Evolutionary conservation across 2,113 vertebrate species (phyloP), one percentile per base, ranked within the genome.

Genomic region (Mystacornis crossleyi): DNA sequence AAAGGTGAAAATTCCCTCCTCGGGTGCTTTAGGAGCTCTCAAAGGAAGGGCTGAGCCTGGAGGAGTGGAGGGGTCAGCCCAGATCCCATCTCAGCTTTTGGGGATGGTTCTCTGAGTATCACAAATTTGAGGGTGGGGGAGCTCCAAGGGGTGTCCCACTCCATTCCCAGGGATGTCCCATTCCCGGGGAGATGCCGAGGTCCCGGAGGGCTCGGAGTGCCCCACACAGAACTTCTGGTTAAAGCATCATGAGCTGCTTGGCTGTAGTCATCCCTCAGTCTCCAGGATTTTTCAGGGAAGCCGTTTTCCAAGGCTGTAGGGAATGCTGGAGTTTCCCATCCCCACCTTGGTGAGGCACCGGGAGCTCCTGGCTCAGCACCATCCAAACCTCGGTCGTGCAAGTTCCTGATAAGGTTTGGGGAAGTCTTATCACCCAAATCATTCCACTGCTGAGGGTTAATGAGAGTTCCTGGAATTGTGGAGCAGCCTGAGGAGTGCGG

Each of bases 271-370:
- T 8, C 18, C 28, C 21, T 7, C 64, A 53, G 33, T 10, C 18
- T 16, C 54, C 62, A 1, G 9, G 54, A 43, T 60, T 50, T 38
- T 15, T 17, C 54, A 20, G 43, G 36, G 10, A 45, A 60, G 26
- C 4, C 0, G 0, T 42, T 40, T 50, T 9, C 51, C 43, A 34
- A 18, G 50, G 28, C 5, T 65, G 9, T 16, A 48, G 34, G 51
- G 53, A 66, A 31, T 6, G 71, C 6, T 24, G 61, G 70, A 43
- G 1, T 29, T 47, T 16, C 50, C 16, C 60, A 48, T 12, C 12
- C 70, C 42, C 23, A 15, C 50, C 69, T 64, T 1, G 10, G 55
- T 33, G 69, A 62, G 38, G 26, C 48, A 18, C 18, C 48, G 38
- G 57, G 20, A 47, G n/a, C 81, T 74, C 48, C 67, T 31, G 67